Base-by-base conservation (phyloP, 2,888 invertebrate genomes). In the Tetropium fuscum region DNA sequence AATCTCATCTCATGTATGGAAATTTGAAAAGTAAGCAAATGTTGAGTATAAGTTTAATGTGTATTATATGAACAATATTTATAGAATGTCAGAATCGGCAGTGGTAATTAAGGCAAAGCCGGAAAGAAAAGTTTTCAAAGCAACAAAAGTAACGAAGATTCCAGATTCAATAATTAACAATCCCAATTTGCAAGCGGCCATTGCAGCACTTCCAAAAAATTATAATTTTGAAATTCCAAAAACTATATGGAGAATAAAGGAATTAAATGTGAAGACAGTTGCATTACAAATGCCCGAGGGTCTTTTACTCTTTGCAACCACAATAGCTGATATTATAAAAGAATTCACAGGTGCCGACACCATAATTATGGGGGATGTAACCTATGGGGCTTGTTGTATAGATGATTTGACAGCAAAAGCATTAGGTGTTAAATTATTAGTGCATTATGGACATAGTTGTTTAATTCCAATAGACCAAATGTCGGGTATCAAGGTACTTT, bases 361-460 rank as follows among this genome's bases (percentile, higher is more conserved):
- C 0, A 88, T 98, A 43, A 97, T 99, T 63, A 95, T 99, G 95
- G 98, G 97, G 4, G 99, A 99, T 83, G 98, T 99, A 10, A 98
- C 99, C 0, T 99, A 99, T 78, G 99, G 99, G 27, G 99, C 99
- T 0, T 99, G 99, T 80, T 99, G 99, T 80, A 91, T 99, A 7
- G 99, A 99, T 79, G 99, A 99, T 83, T 93, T 90, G 78, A 96
- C 97, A 0, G 98, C 98, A 0, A 87, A 88, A 72, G 94, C 96
- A 0, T 84, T 99, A 22, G 93, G 92, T 7, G 94, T 94, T 5
- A 95, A 98, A 73, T 83, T 98, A 15, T 83, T 98, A 65, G 90
- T 99, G 20, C 99, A 99, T 82, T 99, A 99, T 80, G 99, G 98
- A 0, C 99, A 99, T 81, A 98, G 97, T 68, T 99, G 99, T 82